A percentile compares a stretch with the other conserved stretches of the same genome.
Evolutionary conservation across 2,797 vertebrate species (phyloP).

Genomic region (Myiothlypis coronata): DNA sequence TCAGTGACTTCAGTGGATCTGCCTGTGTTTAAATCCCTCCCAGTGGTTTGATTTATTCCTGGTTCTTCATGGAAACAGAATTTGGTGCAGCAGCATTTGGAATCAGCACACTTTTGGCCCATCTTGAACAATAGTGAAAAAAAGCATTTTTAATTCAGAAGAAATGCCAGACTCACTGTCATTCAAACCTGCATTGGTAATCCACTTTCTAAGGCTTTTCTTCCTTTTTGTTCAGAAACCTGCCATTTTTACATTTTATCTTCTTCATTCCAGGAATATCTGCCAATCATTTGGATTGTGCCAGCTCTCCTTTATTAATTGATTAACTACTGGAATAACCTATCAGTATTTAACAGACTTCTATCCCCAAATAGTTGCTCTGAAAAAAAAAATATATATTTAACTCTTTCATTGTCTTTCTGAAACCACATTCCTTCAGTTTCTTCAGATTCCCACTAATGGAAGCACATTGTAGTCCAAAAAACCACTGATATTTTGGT

Average conservation of each 20-base stretch:
- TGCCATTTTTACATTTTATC: slow-evolving; percentile 54
- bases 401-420: background rate
- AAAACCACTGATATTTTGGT: background rate
- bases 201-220: slow-evolving; percentile 11
- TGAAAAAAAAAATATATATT: slow-evolving; percentile 56
- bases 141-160: background rate
- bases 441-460: background rate
- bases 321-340: slow-evolving; percentile 71
- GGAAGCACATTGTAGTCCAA: background rate
- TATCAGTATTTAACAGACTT: slow-evolving; percentile 65
- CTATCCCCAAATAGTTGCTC: slow-evolving; percentile 55
- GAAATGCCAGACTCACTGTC: slow-evolving; percentile 11
- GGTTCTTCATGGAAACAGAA: background rate
- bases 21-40: background rate
- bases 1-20: background rate
- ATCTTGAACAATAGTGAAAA: background rate
- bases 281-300: slow-evolving; percentile 74
- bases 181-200: slow-evolving; percentile 2
- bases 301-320: slow-evolving; percentile 75
- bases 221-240: background rate
- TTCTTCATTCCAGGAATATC: slow-evolving; percentile 66
- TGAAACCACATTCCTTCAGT: slow-evolving; percentile 1
- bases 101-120: background rate
- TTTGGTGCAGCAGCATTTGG: background rate
- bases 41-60: background rate